Evolutionary conservation across 2,888 invertebrate species (phyloP), one percentile per base, ranked within the genome.

Genomic region (Sarcophaga variegata): DNA sequence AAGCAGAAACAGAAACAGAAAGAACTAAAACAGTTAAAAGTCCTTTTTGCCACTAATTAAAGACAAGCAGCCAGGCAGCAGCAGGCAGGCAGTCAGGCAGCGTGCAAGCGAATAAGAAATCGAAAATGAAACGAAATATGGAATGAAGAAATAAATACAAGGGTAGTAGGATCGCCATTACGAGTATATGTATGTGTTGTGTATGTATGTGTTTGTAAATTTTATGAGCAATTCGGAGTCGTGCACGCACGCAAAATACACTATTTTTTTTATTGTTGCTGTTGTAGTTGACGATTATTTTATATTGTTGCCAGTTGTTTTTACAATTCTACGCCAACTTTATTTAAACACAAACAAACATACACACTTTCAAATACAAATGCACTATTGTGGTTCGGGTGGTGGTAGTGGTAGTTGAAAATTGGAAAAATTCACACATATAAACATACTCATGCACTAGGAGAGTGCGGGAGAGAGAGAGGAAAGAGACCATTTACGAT

Each of bases 231-330:
- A 71, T 76, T 63, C 84, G 47, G 71, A 87, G 84, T 87, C 84
- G 71, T 82, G 87, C 71, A 87, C 84, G 87, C 87, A 84, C 87
- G 81, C 84, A 87, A 83, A 79, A 84, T 49, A 87, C 25, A 75
- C 72, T 70, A 69, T 66, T 83, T 63, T 54, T 49, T 54, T 14
- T 54, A 17, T 54, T 54, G 54, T 17, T 54, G 54, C 54, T 66
- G 27, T 25, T 83, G 25, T 62, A 62, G 47, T 59, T 54, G 14
- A 54, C 54, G 17, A 54, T 54, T 79, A 67, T 81, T 70, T 70
- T 69, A 49, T 87, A 72, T 82, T 79, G 81, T 81, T 79, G 87
- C 81, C 84, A 81, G 81, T 84, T 84, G 84, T 66, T 79, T 87
- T 82, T 79, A 87, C 86, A 78, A 87, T 77, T 83, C 12, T 70